Base-by-base conservation (phyloP, 2,888 invertebrate species). In the Palloptera scutellata region DNA sequence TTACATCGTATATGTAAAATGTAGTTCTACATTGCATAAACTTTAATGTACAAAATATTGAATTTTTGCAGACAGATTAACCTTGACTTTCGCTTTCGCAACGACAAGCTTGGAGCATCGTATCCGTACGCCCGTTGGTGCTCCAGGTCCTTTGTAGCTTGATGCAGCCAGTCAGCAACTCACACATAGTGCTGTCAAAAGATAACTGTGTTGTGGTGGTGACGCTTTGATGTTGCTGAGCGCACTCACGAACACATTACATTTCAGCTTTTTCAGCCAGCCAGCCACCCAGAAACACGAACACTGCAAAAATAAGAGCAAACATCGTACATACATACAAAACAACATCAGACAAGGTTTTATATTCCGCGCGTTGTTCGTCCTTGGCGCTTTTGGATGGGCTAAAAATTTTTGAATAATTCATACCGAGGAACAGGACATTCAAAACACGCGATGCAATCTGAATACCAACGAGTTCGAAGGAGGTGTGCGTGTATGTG, bases 371-470 rank as follows among this genome's bases (percentile, higher is more conserved):
- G 78, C 77, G 76, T 78, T 75, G 76, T 80, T 82, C 81, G 81
- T 82, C 81, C 83, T 81, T 84, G 81, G 78, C 78, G 73, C 69
- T 74, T 75, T 73, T 71, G 70, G 72, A 66, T 69, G 64, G 67
- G 68, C 73, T 75, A 72, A 70, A 73, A 75, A 75, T 77, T 84
- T 83, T 82, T 83, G 83, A 83, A 83, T 83, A 83, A 83, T 83
- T 83, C 84, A 83, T 84, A 82, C 79, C 81, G 81, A 79, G 78
- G 72, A 79, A 73, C 84, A 83, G 83, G 83, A 83, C 84, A 83
- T 83, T 83, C 80, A 80, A 82, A 83, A 81, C 82, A 83, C 81
- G 80, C 84, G 77, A 81, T 83, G 83, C 83, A 84, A 82, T 83
- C 78, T 79, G 81, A 84, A 83, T 84, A 81, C 76, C 75, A 84